Evolutionary conservation across 2,888 invertebrate genomes (phyloP).

Genomic region (Vannuccia rotundouncinata): DNA sequence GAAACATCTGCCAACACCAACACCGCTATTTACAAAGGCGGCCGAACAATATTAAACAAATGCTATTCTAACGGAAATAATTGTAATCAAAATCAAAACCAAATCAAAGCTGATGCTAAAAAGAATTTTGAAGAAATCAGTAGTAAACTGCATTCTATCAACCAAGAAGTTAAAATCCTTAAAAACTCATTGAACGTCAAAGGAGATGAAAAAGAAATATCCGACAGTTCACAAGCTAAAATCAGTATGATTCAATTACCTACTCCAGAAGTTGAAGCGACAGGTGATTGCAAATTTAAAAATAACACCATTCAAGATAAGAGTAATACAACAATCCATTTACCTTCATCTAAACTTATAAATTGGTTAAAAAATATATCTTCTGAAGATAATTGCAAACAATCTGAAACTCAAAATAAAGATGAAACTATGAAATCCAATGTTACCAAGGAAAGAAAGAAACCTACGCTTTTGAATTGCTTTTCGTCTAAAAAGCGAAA

Average conservation of each 20-base stretch:
- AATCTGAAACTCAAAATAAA: background rate
- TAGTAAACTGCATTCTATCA: background rate
- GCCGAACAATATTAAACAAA: background rate
- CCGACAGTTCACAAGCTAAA: background rate
- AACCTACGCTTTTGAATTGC: background rate
- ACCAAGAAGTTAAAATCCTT: background rate
- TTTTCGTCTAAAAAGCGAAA: background rate
- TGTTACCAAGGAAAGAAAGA: background rate
- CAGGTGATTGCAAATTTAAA: background rate
- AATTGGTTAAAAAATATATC: background rate
- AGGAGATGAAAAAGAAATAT: background rate
- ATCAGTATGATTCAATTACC: background rate
- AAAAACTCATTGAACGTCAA: background rate
- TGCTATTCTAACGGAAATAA: slow-evolving; percentile 8
- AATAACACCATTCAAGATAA: background rate
- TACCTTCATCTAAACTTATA: background rate
- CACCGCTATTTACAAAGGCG: background rate
- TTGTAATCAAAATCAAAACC: background rate
- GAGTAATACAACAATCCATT: background rate
- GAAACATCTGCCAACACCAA: background rate
- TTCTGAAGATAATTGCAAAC: background rate
- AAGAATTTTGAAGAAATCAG: background rate
- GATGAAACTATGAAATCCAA: background rate
- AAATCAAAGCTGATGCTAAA: too few relatives aligned
- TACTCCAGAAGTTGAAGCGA: background rate